Conservation (phyloP, 1,140 invertebrate genomes). For the Asobara japonica region DNA sequence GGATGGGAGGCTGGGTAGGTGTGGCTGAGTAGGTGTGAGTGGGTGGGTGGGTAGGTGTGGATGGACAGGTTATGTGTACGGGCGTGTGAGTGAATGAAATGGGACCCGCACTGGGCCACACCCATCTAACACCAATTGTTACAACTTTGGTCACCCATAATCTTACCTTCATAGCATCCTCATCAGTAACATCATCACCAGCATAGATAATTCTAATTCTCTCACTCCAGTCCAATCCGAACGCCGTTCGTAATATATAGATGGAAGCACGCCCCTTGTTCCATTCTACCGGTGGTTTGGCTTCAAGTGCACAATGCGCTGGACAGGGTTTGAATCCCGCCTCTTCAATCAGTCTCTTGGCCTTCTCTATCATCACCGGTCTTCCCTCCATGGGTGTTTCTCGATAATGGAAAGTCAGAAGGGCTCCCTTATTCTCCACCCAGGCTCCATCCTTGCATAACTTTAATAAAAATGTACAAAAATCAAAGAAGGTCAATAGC, state of each 20-base stretch:
- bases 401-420: conserved; percentile 89
- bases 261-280: conserved; percentile 91
- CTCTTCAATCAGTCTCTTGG: conserved; percentile 76
- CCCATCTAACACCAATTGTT: no score
- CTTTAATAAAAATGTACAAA: conserved; percentile 55
- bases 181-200: conserved; percentile 90
- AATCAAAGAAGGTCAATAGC: conserved; percentile 1
- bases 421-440: conserved; percentile 91
- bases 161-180: conserved; percentile 87
- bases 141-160: neutral
- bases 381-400: conserved; percentile 79
- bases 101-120: no score
- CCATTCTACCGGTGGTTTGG: conserved; percentile 89
- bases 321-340: conserved; percentile 80
- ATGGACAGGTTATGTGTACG: no score
- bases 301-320: conserved; percentile 87
- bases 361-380: conserved; percentile 73
- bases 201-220: conserved; percentile 90
- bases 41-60: no score
- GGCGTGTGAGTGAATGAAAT: no score
- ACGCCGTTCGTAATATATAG: conserved; percentile 88
- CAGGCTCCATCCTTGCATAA: conserved; percentile 87
- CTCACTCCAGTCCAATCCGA: conserved; percentile 91
- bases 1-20: no score
- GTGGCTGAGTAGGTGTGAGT: no score